Evolutionary conservation across 1,140 invertebrate genomes (phyloP).

Genomic region (Plectrocnemia conspersa): DNA sequence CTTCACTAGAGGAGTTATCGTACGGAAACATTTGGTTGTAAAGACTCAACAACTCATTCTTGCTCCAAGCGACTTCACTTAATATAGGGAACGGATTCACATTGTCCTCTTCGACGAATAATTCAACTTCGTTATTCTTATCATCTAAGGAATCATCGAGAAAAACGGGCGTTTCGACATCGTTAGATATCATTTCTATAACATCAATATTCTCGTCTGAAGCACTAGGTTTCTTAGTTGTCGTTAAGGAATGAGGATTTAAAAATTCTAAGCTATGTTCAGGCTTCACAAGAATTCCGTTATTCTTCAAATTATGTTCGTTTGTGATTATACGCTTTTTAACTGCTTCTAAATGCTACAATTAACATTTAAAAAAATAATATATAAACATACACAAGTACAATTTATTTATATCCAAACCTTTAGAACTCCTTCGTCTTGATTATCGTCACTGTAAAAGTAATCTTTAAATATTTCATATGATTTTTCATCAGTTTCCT

Average conservation of each 20-base stretch:
- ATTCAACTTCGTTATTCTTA: background rate
- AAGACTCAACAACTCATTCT: constrained; percentile 20
- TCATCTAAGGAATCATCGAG: constrained; percentile 5
- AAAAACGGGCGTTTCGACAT: background rate
- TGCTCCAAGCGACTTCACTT: constrained; percentile 23
- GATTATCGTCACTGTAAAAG: constrained; percentile 22
- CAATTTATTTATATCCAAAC: constrained; percentile 1
- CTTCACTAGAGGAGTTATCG: constrained; percentile 26
- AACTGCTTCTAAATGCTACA: constrained; percentile 47
- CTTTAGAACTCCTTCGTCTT: constrained; percentile 19
- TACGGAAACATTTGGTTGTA: constrained; percentile 43
- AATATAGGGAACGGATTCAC: constrained; percentile 29
- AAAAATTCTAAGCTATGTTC: constrained; percentile 20
- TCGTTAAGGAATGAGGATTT: constrained; percentile 7
- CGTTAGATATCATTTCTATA: background rate
- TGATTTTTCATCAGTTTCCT: constrained; percentile 22
- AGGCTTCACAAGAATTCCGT: constrained; percentile 39
- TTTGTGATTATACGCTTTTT: constrained; percentile 41
- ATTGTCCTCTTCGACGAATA: constrained; percentile 21
- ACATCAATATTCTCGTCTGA: background rate
- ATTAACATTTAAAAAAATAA: constrained; percentile 22
- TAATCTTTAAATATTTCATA: constrained; percentile 28
- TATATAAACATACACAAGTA: background rate
- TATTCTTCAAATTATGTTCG: constrained; percentile 40
- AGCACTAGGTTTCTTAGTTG: background rate